Evolutionary conservation across 2,888 invertebrate genomes (phyloP), one percentile per base, ranked within the genome.

Genomic region (Hirtodrosophila histrioides): DNA sequence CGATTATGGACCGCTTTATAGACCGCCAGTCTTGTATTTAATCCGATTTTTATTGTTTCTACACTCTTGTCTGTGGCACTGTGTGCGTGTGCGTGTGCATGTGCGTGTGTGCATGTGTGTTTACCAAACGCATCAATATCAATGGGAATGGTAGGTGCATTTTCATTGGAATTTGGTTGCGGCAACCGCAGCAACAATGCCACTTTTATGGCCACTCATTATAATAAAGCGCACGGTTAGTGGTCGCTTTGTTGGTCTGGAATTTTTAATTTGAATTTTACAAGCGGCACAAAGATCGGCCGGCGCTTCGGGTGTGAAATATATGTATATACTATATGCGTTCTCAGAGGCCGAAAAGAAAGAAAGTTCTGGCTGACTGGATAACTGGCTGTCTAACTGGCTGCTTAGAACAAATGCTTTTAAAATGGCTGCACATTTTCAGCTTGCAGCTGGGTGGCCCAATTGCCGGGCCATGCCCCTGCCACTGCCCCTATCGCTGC

Each of bases 131-230:
- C 68, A 74, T 73, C 69, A 64, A 76, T 72, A 80, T 86, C 78
- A 88, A 88, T 82, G 78, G 74, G 70, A 73, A 80, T 80, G 68
- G 73, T 70, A 78, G 75, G 76, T 80, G 87, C 85, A 87, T 83
- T 86, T 83, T 85, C 88, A 70, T 70, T 80, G 84, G 88, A 86
- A 87, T 84, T 84, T 63, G 57, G 75, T 68, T 75, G 60, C 80
- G 45, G 61, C 81, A 67, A 68, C 67, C 39, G 49, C 70, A 50
- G 43, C 65, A 71, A 86, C 75, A 71, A 75, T 69, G 75, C 68
- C 85, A 82, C 79, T 64, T 89, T 88, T 88, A 89, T 86, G 89
- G 72, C 75, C 86, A 75, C 83, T 88, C 89, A 89, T 89, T 89
- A 88, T 85, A 86, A 82, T 89, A 84, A 89, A 89, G 78, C 82